Evolutionary conservation across 1,140 invertebrate species (phyloP), one percentile per base, ranked within the genome.

Genomic region (Goniozus legneri): DNA sequence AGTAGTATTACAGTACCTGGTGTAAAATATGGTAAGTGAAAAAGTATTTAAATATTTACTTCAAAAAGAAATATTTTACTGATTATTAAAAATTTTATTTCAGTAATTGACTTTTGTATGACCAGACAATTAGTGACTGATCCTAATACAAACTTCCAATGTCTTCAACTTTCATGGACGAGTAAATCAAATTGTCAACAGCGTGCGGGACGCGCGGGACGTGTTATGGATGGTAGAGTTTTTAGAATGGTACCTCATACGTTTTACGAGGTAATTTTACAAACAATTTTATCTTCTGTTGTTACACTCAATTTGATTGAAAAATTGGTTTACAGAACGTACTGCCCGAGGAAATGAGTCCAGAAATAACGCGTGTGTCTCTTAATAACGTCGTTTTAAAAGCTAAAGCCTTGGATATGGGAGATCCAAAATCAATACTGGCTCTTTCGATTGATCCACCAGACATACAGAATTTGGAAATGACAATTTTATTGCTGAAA

Each of bases 91-190:
- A n/a, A n/a, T n/a, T n/a, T n/a, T n/a, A n/a, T n/a, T n/a, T n/a
- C n/a, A n/a, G n/a, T 98, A 4, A 91, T 98, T 61, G 96, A 98
- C 76, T 97, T 94, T 73, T 97, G 95, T 73, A 75, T 97, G 10
- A 92, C 90, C 20, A 97, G 96, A 77, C 79, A 83, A 30, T 69
- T 95, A 43, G 76, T 86, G 2, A 83, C 82, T 37, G 88, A 96
- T 67, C 65, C 77, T 3, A 66, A 72, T 0, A 89, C 89, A 0
- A 92, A 92, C 76, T 95, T 89, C 57, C 84, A 86, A 20, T 82
- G 82, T 36, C 76, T 98, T 3, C 80, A 87, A 50, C 59, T 96
- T 46, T 74, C 78, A 38, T 98, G 95, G 95, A 90, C 94, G 1
- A 90, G 92, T 0, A 88, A 91, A 67, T 84, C 86, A 2, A 96